Evolutionary conservation across 1,140 invertebrate genomes (phyloP).

Genomic region (Limonius californicus): DNA sequence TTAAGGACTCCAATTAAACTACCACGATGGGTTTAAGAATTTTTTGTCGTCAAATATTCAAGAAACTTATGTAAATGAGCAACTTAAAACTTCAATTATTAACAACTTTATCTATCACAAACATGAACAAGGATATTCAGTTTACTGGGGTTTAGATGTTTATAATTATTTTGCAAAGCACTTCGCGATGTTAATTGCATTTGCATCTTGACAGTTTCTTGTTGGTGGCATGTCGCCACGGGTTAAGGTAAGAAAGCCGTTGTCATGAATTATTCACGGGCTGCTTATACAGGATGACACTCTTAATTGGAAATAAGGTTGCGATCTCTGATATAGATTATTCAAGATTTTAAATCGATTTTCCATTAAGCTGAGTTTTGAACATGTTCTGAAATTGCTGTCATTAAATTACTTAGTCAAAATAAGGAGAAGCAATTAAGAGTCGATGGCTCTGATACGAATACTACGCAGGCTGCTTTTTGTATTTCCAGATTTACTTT

Average conservation of each 20-base stretch:
- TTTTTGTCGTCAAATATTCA: no score
- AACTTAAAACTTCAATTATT: no score
- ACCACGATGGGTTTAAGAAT: no score
- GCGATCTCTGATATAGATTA: slow-evolving; percentile 41
- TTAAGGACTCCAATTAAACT: no score
- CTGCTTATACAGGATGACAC: slow-evolving; percentile 36
- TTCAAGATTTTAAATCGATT: slow-evolving; percentile 31
- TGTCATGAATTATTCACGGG: slow-evolving; percentile 43
- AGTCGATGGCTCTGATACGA: not conserved
- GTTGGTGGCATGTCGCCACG: slow-evolving; percentile 42
- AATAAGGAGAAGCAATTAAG: not conserved
- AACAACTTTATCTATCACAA: no score
- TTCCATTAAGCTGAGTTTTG: slow-evolving; percentile 29
- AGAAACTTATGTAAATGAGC: no score
- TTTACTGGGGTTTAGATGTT: slow-evolving; percentile 30
- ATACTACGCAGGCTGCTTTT: no score
- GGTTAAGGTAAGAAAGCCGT: slow-evolving; percentile 45
- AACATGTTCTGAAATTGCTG: slow-evolving; percentile 22
- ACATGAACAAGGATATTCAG: not conserved
- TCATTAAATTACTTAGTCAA: slow-evolving; percentile 11
- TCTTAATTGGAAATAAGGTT: slow-evolving; percentile 40
- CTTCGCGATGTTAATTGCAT: slow-evolving; percentile 45
- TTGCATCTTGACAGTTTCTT: slow-evolving; percentile 46
- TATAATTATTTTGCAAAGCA: slow-evolving; percentile 44
- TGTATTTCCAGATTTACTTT: no score